Conservation (phyloP, 1,140 invertebrate species). For the Lamellibrachia luymesi region DNA sequence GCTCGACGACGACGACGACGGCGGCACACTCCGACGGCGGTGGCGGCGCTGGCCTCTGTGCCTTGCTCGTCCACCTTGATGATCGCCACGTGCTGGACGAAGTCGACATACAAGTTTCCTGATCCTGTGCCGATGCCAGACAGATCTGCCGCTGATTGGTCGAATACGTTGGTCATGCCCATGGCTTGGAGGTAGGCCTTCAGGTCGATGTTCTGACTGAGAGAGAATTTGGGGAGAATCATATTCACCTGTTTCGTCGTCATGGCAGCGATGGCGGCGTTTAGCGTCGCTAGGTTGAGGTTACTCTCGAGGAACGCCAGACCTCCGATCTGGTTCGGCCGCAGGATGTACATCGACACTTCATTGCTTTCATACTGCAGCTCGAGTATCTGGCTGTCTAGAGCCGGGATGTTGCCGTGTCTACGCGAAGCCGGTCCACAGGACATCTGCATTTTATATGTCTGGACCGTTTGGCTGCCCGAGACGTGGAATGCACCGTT, state of each 20-base stretch:
- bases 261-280: background rate
- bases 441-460: background rate
- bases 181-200: constrained; percentile 2
- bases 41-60: constrained; percentile 27
- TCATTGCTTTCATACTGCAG: constrained; percentile 76
- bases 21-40: constrained; percentile 17
- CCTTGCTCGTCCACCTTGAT: constrained; percentile 24
- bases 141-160: constrained; percentile 2
- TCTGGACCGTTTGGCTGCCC: background rate
- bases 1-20: background rate
- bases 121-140: constrained; percentile 10
- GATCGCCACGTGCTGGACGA: constrained; percentile 26
- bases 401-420: background rate
- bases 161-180: constrained; percentile 18
- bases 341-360: constrained; percentile 72
- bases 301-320: constrained; percentile 38
- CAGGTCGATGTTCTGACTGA: constrained; percentile 41
- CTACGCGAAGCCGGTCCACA: background rate
- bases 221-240: constrained; percentile 67
- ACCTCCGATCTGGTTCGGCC: constrained; percentile 43
- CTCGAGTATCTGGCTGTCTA: constrained; percentile 67
- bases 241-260: constrained; percentile 23
- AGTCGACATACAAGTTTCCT: constrained; percentile 9
- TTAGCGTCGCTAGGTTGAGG: constrained; percentile 30
- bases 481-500: constrained; percentile 59